Evolutionary conservation across 1,140 invertebrate species (phyloP).

Genomic region (Artemia franciscana): DNA sequence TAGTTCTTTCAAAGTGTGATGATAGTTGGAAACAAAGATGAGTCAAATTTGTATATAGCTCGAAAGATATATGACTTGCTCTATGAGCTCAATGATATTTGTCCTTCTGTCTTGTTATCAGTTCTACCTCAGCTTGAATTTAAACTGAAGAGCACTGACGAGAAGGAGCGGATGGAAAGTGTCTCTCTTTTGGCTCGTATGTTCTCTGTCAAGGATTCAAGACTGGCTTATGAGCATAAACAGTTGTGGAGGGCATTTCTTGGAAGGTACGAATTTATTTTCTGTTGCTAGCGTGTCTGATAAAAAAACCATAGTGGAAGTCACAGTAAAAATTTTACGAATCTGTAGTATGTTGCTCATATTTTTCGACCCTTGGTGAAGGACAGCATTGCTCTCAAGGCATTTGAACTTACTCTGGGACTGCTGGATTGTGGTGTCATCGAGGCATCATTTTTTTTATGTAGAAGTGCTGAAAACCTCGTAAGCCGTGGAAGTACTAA

Average conservation of each 20-base stretch:
- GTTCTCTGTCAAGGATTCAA: constrained; percentile 87
- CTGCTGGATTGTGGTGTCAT: too few relatives aligned
- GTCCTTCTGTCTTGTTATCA: constrained; percentile 57
- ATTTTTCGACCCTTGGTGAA: not conserved
- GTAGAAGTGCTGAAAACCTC: too few relatives aligned
- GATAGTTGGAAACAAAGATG: constrained; percentile 60
- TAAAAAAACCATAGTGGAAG: not conserved
- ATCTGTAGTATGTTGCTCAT: too few relatives aligned
- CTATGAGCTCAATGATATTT: constrained; percentile 86
- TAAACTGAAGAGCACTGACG: constrained; percentile 64
- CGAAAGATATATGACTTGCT: constrained; percentile 80
- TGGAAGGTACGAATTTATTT: constrained; percentile 29
- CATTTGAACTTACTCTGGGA: too few relatives aligned
- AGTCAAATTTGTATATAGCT: constrained; percentile 49
- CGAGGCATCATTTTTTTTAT: too few relatives aligned
- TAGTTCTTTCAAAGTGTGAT: constrained; percentile 89
- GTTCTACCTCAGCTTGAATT: constrained; percentile 86
- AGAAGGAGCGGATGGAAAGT: constrained; percentile 57
- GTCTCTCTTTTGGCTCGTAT: constrained; percentile 78
- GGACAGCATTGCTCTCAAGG: not conserved
- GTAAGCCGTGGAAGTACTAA: too few relatives aligned
- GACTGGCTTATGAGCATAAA: constrained; percentile 58
- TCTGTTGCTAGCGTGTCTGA: not conserved
- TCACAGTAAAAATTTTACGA: too few relatives aligned
- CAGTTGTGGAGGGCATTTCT: constrained; percentile 67